Percentiles rank a stretch among this genome's conserved stretches.
phyloP scores from a whole-genome alignment of 2,113 vertebrate genomes.

The Laterallus jamaicensis region DNA sequence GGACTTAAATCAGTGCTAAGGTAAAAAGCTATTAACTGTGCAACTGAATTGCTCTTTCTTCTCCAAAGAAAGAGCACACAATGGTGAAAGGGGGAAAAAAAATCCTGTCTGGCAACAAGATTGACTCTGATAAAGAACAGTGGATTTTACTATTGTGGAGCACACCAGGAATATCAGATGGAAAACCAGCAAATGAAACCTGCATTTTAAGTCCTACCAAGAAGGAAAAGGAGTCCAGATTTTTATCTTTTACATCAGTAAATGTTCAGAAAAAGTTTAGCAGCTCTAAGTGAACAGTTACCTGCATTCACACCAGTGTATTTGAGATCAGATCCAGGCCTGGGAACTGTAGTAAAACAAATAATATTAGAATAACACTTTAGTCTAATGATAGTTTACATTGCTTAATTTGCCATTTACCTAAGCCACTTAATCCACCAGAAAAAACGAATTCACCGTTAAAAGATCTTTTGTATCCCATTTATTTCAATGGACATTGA shows the following conservation, averaged over 20 bases:
- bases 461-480: conserved; percentile 5
- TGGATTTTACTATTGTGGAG: neutral
- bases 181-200: neutral
- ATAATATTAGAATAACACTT: conserved; percentile 12
- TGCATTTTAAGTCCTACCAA: neutral
- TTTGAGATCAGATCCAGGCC: neutral
- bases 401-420: conserved; percentile 31
- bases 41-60: neutral
- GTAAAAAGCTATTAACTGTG: neutral
- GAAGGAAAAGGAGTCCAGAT: neutral
- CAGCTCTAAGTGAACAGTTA: neutral
- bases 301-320: neutral
- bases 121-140: neutral
- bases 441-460: neutral
- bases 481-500: neutral
- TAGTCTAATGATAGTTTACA: conserved; percentile 29
- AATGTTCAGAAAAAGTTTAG: neutral
- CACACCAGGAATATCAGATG: neutral
- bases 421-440: neutral
- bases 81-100: neutral
- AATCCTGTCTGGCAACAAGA: neutral
- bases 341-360: conserved; percentile 6
- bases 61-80: neutral
- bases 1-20: neutral
- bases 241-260: neutral